These are phyloP conservation scores for Catocala nupta DNA, from an alignment of 2,888 invertebrate species.

Conservation along the genomic window DNA sequence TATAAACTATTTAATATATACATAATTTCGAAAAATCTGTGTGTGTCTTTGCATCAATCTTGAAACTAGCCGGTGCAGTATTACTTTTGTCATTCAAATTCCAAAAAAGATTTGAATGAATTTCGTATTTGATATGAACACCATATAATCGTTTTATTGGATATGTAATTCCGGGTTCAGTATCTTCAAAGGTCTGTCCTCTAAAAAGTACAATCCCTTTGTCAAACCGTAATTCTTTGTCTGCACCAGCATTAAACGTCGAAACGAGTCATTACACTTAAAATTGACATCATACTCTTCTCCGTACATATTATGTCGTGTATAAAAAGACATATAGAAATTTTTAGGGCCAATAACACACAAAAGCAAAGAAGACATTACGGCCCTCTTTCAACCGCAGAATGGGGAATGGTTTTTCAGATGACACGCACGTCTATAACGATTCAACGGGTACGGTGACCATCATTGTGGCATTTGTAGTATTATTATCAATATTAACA, in stretches of 20 bases:
- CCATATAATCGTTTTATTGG: too few species aligned
- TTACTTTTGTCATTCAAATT: too few species aligned
- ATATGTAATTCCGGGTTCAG: too few species aligned
- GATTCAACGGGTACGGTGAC: slow-evolving; percentile 41
- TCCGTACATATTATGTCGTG: slow-evolving; percentile 23
- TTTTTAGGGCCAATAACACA: slow-evolving; percentile 47
- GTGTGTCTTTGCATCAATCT: too few species aligned
- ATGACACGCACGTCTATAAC: slow-evolving; percentile 53
- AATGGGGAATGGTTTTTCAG: slow-evolving; percentile 50
- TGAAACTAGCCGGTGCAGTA: too few species aligned
- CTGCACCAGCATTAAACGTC: neutral
- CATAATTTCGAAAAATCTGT: too few species aligned
- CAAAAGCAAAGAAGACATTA: slow-evolving; percentile 51
- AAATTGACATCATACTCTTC: slow-evolving; percentile 26
- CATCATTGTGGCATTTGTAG: slow-evolving; percentile 11
- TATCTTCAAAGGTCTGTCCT: too few species aligned
- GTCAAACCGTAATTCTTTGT: neutral
- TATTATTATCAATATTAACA: neutral
- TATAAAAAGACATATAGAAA: slow-evolving; percentile 42
- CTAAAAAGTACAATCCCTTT: too few species aligned
- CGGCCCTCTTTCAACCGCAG: slow-evolving; percentile 33
- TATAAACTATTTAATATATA: too few species aligned
- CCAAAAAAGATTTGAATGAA: too few species aligned
- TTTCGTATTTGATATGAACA: too few species aligned
- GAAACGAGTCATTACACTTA: slow-evolving; percentile 23